Conservation (phyloP, 2,797 vertebrate genomes). For the Eulemur rubriventer region DNA sequence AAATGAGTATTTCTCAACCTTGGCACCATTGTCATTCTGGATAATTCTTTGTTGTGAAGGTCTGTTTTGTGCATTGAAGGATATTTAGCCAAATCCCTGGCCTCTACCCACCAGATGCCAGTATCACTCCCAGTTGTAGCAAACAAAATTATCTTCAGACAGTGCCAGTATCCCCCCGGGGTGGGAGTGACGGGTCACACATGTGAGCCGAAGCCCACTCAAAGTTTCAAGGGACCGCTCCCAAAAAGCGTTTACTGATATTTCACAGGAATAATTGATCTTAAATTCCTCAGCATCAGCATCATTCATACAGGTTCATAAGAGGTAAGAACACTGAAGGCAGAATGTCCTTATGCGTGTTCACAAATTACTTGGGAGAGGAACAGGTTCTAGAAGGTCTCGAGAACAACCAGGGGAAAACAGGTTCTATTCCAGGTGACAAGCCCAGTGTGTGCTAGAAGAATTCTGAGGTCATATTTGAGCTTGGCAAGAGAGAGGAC, state of each 20-base stretch:
- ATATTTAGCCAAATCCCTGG: background rate
- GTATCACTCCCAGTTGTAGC: background rate
- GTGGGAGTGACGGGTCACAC: background rate
- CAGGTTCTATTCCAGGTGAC: background rate
- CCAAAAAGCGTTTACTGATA: background rate
- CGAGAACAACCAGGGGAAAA: background rate
- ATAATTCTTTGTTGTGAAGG: background rate
- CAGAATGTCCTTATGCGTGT: background rate
- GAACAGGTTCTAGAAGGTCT: background rate
- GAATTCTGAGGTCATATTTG: background rate
- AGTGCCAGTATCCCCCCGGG: background rate
- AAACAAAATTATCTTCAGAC: background rate
- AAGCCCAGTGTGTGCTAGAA: background rate
- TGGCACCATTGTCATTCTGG: background rate
- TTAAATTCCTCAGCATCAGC: background rate
- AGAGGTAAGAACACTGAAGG: background rate
- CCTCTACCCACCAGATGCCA: background rate
- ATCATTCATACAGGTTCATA: background rate
- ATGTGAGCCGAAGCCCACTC: background rate
- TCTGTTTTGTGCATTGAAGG: background rate
- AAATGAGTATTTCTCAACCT: background rate
- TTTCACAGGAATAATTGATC: background rate
- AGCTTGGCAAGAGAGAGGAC: background rate
- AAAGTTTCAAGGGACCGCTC: background rate
- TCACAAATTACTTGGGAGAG: background rate